phyloP scores from a whole-genome alignment of 2,797 vertebrate genomes.

The Acropternis orthonyx region DNA sequence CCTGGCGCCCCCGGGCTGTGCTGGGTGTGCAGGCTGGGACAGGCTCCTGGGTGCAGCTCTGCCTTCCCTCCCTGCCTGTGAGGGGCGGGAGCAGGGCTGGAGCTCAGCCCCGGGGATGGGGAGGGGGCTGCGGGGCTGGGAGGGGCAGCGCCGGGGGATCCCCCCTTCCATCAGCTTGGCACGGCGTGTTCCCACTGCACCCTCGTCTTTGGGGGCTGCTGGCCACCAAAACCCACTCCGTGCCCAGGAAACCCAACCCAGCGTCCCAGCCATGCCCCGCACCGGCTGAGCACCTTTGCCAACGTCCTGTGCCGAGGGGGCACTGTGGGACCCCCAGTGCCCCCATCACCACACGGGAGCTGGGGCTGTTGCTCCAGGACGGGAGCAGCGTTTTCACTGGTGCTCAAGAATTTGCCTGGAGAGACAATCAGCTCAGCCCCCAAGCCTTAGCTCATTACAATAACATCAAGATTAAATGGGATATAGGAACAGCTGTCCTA shows the following conservation, averaged over 20 bases:
- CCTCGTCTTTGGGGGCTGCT: neutral
- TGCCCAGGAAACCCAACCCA: neutral
- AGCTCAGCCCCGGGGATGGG: neutral
- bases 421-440: conserved; percentile 42
- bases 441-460: conserved; percentile 54
- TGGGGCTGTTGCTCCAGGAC: neutral
- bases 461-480: conserved; percentile 68
- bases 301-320: accelerated
- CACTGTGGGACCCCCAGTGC: accelerated
- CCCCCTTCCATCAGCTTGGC: accelerated
- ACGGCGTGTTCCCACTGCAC: accelerated
- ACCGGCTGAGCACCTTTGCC: neutral
- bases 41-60: neutral
- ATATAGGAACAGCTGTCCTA: conserved; percentile 65
- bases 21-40: neutral
- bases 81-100: neutral
- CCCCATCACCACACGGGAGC: accelerated
- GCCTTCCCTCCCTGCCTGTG: neutral
- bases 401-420: conserved; percentile 4
- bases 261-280: neutral
- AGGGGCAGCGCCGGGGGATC: neutral
- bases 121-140: neutral
- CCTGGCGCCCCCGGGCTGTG: accelerated
- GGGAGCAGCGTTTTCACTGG: neutral
- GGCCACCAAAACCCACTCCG: neutral